phyloP scores from a whole-genome alignment of 2,888 invertebrate species.

The Melanophora roralis region DNA sequence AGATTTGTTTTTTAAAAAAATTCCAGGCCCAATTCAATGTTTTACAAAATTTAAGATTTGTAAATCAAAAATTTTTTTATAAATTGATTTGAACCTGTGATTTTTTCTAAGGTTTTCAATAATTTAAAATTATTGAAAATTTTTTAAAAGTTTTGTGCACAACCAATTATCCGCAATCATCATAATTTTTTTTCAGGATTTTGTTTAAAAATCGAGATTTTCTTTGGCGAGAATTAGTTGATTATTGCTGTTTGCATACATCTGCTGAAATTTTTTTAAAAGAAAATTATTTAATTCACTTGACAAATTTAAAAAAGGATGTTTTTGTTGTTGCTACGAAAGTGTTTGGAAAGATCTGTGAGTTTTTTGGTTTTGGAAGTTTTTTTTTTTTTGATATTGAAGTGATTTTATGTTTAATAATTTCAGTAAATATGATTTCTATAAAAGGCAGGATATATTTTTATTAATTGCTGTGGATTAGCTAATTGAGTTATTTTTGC shows the following conservation, averaged over 20 bases:
- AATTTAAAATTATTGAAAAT: conserved; percentile 47
- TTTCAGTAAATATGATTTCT: neutral
- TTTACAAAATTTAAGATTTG: conserved; percentile 58
- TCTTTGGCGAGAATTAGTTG: conserved; percentile 15
- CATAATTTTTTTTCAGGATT: conserved; percentile 63
- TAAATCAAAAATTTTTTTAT: conserved; percentile 22
- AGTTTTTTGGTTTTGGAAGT: neutral
- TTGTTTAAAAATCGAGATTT: conserved; percentile 74
- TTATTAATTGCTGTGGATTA: conserved; percentile 1
- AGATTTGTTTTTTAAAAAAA: conserved; percentile 53
- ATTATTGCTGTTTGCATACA: conserved; percentile 37
- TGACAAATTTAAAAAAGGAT: neutral
- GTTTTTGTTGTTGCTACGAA: neutral
- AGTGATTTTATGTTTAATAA: neutral
- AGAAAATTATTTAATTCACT: neutral
- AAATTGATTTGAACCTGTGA: conserved; percentile 63
- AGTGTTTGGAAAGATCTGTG: conserved; percentile 24
- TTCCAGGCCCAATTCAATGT: conserved; percentile 68
- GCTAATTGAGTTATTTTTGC: neutral
- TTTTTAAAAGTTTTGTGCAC: conserved; percentile 70
- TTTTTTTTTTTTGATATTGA: neutral
- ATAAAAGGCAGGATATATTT: neutral
- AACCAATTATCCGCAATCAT: conserved; percentile 78
- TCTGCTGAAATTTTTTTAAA: conserved; percentile 38
- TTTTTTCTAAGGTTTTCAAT: conserved; percentile 32